A percentile compares a stretch with the other conserved stretches of the same genome.
Evolutionary conservation across 2,113 vertebrate genomes (phyloP).

Genomic region (Atlantisia rogersi): DNA sequence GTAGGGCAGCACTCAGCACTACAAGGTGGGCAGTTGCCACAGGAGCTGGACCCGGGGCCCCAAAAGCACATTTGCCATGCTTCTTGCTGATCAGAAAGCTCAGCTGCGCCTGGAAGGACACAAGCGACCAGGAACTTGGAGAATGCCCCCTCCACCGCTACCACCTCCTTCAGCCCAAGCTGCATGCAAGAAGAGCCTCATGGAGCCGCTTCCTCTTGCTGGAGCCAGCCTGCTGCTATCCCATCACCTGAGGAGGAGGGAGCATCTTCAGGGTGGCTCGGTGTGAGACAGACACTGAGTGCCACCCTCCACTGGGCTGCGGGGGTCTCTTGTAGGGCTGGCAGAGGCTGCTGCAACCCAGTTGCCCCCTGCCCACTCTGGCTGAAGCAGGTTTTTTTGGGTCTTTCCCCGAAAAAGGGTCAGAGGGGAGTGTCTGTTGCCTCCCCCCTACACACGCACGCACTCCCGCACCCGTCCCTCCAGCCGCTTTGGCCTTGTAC

Average conservation of each 20-base stretch:
- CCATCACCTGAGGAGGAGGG: background rate
- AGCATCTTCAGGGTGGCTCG: background rate
- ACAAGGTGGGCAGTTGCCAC: background rate
- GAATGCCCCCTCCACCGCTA: background rate
- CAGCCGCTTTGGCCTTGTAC: conserved; percentile 18
- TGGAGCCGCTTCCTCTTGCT: background rate
- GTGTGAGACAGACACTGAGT: background rate
- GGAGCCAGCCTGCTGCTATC: background rate
- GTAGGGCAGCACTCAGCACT: background rate
- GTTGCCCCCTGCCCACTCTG: background rate
- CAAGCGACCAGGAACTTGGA: background rate
- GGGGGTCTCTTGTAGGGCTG: background rate
- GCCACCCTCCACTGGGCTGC: background rate
- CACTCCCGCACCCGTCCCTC: background rate
- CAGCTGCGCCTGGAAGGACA: background rate
- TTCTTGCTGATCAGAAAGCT: background rate
- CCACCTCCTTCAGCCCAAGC: background rate
- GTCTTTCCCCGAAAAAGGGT: background rate
- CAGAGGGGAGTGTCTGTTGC: background rate
- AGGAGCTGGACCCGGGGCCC: background rate
- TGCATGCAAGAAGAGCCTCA: background rate
- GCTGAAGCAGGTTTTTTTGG: background rate
- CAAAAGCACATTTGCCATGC: background rate
- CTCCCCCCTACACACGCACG: background rate
- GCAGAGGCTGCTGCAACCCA: background rate